Base-by-base conservation (phyloP, 2,888 invertebrate genomes). In the Zhuqinia jingwanae region DNA sequence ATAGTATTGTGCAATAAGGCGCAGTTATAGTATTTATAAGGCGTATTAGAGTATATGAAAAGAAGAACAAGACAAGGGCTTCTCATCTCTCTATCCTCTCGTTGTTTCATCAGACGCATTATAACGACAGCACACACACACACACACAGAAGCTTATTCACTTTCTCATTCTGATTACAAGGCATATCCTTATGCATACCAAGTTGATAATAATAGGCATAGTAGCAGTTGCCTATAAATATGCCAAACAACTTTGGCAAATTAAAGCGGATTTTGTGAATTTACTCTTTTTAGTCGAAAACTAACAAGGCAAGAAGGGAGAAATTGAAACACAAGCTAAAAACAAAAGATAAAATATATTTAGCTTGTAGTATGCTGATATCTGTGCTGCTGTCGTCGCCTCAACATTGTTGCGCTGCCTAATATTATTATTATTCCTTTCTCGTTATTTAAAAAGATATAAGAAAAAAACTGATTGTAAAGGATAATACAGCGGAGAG, bases 241-340 rank as follows among this genome's bases (percentile, higher is more conserved):
- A 70, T 70, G 70, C 70, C 70, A 70, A 47, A 53, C 81, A 73
- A 73, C 73, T 84, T 84, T 84, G 84, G 84, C 84, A 84, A 84
- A 84, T 84, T 84, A 84, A 84, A 84, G 84, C 65, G 84, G 84
- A 84, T 84, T 83, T 84, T n/a, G 84, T 65, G 58, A 84, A 84
- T 68, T 77, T 76, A 75, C 81, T 81, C 17, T 27, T 42, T n/a
- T 65, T 42, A 47, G 25, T 1, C n/a, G 20, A 36, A n/a, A 65
- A 6, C 70, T 27, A 47, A 47, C 47, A 70, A 47, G 47, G 70
- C 22, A 20, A 70, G 45, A 47, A 47, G 50, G 27, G 77, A 76
- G 75, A 27, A 76, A 76, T 45, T 47, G 77, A 60, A 60, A 77
- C 77, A 63, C n/a, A 63, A 60, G 58, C 25, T 20, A 45, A 58